Base-by-base conservation (phyloP, 2,113 vertebrate species). In the Megaceryle maxima region DNA sequence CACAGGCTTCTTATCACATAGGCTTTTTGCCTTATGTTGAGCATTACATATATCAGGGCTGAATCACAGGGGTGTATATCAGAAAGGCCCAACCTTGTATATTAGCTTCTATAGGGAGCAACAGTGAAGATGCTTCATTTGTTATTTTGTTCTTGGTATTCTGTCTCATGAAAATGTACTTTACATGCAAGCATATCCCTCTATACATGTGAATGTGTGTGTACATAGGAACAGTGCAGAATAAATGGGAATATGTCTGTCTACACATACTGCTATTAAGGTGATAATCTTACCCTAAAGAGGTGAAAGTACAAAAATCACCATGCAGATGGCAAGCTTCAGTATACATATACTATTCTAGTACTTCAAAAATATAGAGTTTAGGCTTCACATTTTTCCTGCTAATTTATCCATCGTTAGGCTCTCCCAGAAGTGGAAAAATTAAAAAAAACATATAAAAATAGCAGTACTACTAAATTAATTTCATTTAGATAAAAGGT, bases 171-270 rank as follows among this genome's bases (percentile, higher is more conserved):
- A 39, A 33, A 6, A 21, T 18, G 31, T 22, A 62, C 39, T 50
- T 85, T 64, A 35, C 16, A 37, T n/a, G 12, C 7, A 56, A 22
- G 12, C 13, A 5, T 53, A 35, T 57, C 18, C 48, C 33, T 53
- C 16, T 35, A 9, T 51, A 28, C 0, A 0, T 31, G 15, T 57
- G 46, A 63, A 68, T 41, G 28, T 44, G 14, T 48, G 33, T 41
- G 18, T 19, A 31, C 12, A 22, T 9, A 37, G 41, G 33, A 37
- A 50, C 18, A 25, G 26, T 44, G 13, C 7, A 48, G 63, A 81
- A 70, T 72, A 50, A 59, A 66, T 66, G 39, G 39, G 63, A 66
- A 60, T 59, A 33, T 56, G 11, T 33, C 29, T 46, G 24, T n/a
- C 19, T 59, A 46, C 28, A 48, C 17, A 39, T 11, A 33, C 21